Percentiles rank a stretch among this genome's conserved stretches.
Evolutionary conservation across 2,888 invertebrate genomes (phyloP).

Genomic region (Octonoba sinensis): DNA sequence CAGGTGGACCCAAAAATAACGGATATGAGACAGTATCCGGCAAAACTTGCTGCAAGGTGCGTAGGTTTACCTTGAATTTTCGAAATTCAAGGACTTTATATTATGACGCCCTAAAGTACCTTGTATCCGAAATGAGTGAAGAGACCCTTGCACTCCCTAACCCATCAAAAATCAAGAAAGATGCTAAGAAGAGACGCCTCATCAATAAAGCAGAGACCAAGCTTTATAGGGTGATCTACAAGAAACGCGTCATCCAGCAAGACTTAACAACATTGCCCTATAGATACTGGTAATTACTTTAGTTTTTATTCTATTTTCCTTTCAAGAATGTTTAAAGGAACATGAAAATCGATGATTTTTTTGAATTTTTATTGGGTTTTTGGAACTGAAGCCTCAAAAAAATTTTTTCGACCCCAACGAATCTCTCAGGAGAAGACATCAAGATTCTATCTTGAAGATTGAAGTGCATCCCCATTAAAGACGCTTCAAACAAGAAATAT

Average conservation of each 20-base stretch:
- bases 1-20: slow-evolving; percentile 17
- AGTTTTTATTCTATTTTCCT: no score
- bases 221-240: neutral
- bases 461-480: no score
- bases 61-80: slow-evolving; percentile 3
- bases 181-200: neutral
- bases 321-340: no score
- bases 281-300: neutral
- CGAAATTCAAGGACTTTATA: neutral
- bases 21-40: neutral
- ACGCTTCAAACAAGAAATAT: no score
- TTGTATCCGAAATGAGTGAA: neutral
- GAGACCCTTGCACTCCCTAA: neutral
- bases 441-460: no score
- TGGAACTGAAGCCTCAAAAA: no score
- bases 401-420: no score
- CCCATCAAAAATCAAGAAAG: neutral
- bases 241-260: neutral
- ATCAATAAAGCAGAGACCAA: slow-evolving; percentile 1
- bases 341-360: no score
- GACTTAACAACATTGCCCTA: slow-evolving; percentile 1
- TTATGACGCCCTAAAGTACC: neutral
- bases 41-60: slow-evolving; percentile 6
- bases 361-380: no score
- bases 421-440: no score